These are phyloP conservation scores for Coregonus suidteri DNA, from an alignment of 2,797 vertebrate species.

Conservation along the genomic window DNA sequence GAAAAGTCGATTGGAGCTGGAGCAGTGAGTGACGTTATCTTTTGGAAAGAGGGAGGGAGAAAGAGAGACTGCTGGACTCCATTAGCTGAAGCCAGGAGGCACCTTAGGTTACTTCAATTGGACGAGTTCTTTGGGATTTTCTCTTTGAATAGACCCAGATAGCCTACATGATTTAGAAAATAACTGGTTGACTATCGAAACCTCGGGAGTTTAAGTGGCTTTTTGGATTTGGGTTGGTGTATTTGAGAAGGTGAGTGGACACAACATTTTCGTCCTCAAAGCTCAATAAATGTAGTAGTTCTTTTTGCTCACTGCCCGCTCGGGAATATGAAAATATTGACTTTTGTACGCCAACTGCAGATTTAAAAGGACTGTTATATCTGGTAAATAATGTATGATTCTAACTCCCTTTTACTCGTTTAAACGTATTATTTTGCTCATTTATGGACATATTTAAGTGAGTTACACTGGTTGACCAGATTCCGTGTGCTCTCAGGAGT, in stretches of 20 bases:
- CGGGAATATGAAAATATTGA: conserved; percentile 16
- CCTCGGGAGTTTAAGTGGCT: conserved; percentile 55
- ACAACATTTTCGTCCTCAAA: conserved; percentile 44
- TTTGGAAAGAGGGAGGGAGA: conserved; percentile 58
- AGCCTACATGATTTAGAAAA: conserved; percentile 56
- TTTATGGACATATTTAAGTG: conserved; percentile 21
- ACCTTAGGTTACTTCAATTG: conserved; percentile 75
- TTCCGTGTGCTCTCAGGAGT: conserved; percentile 28
- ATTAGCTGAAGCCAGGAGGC: conserved; percentile 78
- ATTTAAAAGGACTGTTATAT: neutral
- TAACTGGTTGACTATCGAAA: conserved; percentile 44
- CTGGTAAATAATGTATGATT: neutral
- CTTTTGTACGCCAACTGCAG: neutral
- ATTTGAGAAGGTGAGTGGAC: conserved; percentile 79
- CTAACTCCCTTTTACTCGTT: neutral
- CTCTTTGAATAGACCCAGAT: conserved; percentile 40
- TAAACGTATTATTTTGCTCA: neutral
- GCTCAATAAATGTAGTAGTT: conserved; percentile 10
- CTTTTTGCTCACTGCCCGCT: conserved; percentile 35
- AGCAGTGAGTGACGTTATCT: conserved; percentile 78
- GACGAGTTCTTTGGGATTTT: conserved; percentile 51
- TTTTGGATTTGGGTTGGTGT: conserved; percentile 50
- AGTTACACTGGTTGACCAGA: conserved; percentile 15
- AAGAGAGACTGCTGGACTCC: conserved; percentile 76
- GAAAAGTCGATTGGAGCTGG: conserved; percentile 74